Evolutionary conservation across 2,888 invertebrate species (phyloP), one percentile per base, ranked within the genome.

Genomic region (Aethes cnicana): DNA sequence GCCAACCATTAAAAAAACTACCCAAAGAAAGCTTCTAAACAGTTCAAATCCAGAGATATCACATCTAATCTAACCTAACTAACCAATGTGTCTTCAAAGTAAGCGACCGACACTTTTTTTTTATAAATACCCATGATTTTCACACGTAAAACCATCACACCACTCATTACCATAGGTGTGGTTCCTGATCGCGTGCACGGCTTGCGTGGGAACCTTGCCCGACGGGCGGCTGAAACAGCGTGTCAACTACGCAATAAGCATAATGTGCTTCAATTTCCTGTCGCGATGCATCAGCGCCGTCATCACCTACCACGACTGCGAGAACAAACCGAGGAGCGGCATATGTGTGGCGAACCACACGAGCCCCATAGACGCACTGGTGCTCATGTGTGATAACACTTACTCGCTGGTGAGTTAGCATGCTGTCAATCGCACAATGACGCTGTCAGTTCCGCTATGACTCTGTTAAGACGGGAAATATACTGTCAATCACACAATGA

Each of bases 291-390:
- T 98, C 70, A 98, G 98, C 5, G 93, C 95, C 18, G 96, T 96
- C 56, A 93, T 96, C 64, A 94, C 93, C 17, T 96, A 96, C 84
- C 96, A 97, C 84, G 96, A 94, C 78, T 92, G 92, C 47, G 96
- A 97, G 76, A 96, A 97, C 81, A 93, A 93, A 65, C 98, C 98
- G 21, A 92, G 92, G 67, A 90, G 84, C 60, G 94, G 94, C 32
- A 99, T 99, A 68, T 99, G 98, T 89, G 99, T 99, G 18, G 99
- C 99, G 37, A 99, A 99, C 89, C 99, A 99, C 87, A 99, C 99
- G 3, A 98, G 98, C 57, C 99, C 99, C 2, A 98, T 99, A 61
- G 99, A 99, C 85, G 98, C 97, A 48, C 92, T 99, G 64, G 95
- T 99, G 62, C 92, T 99, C 47, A 97, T 98, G 93, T 97, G 97